Evolutionary conservation across 1,140 invertebrate species (phyloP), one percentile per base, ranked within the genome.

Genomic region (Pomacea maculata): DNA sequence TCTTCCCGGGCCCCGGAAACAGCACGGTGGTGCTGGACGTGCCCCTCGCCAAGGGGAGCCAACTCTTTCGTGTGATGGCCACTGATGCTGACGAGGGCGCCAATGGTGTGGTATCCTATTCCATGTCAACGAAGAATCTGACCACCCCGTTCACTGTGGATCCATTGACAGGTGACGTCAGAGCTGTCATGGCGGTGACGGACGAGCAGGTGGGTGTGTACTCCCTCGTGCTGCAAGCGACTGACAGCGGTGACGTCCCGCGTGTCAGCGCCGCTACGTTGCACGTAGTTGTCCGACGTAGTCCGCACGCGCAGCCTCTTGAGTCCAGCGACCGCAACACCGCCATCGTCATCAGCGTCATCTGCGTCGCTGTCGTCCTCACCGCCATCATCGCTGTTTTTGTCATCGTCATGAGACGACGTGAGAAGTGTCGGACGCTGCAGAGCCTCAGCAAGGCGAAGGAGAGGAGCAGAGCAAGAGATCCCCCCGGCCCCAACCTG

Each of bases 61-160:
- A 75, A n/a, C 70, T 86, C 29, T 80, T 81, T 17, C 78, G 63
- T 57, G 71, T 85, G 21, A 55, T 81, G 34, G 86, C 80, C 34
- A 61, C 63, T 15, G 86, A 87, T 71, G 81, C 82, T 57, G 86
- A 87, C 80, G 75, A 78, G 15, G 86, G 83, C 34, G 71, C 78
- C 14, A 86, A 86, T 71, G 83, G 83, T 17, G 76, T 80, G 63
- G 19, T 86, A 14, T 74, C 45, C 25, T 87, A 79, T 61, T 63
- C 74, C 45, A 78, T 87, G 6, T 55, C 61, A n/a, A 63, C 80
- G 95, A 86, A 87, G n/a, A 88, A 88, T 78, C 95, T 94, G n/a
- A 93, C 94, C 94, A 94, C 75, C 92, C 95, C 54, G 94, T 98
- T 99, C 91, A 95, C 94, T 52, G 97, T 98, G 80, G 95, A 97